A percentile compares a stretch with the other conserved stretches of the same genome.
Evolutionary conservation across 2,888 invertebrate species (phyloP).

Genomic region (Muscina levida): DNA sequence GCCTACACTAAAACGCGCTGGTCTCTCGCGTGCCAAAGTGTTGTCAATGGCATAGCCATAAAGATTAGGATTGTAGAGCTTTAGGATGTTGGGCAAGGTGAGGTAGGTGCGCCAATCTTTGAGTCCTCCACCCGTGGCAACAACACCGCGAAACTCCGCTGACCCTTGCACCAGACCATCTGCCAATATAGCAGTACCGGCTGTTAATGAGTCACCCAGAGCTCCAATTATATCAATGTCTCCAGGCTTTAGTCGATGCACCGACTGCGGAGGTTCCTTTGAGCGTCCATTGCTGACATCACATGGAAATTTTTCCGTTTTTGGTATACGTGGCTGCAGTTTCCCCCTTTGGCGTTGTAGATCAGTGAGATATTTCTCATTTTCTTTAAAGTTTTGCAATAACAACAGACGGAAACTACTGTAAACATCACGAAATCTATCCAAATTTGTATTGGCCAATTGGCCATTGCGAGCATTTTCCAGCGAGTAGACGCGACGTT

Average conservation of each 20-base stretch:
- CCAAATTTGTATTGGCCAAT: slow-evolving; percentile 69
- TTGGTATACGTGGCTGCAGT: slow-evolving; percentile 71
- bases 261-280: slow-evolving; percentile 79
- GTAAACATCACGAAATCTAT: slow-evolving; percentile 69
- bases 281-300: slow-evolving; percentile 74
- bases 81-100: slow-evolving; percentile 83
- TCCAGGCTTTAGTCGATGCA: slow-evolving; percentile 81
- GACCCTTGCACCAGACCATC: slow-evolving; percentile 78
- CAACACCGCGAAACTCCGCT: slow-evolving; percentile 80
- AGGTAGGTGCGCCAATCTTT: slow-evolving; percentile 81
- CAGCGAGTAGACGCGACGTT: slow-evolving; percentile 39
- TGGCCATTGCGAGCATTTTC: slow-evolving; percentile 63
- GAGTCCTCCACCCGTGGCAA: slow-evolving; percentile 81
- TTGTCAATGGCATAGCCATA: slow-evolving; percentile 81
- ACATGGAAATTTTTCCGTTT: slow-evolving; percentile 77
- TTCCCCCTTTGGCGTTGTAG: slow-evolving; percentile 69
- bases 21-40: slow-evolving; percentile 69
- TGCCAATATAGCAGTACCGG: slow-evolving; percentile 82
- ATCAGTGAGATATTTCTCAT: slow-evolving; percentile 62
- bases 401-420: slow-evolving; percentile 60
- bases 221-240: slow-evolving; percentile 83
- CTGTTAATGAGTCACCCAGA: slow-evolving; percentile 83
- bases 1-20: slow-evolving; percentile 73
- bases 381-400: slow-evolving; percentile 61
- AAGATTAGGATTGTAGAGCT: slow-evolving; percentile 84